Evolutionary conservation across 2,888 invertebrate species (phyloP).

Genomic region (Sceliomorpha sp.): DNA sequence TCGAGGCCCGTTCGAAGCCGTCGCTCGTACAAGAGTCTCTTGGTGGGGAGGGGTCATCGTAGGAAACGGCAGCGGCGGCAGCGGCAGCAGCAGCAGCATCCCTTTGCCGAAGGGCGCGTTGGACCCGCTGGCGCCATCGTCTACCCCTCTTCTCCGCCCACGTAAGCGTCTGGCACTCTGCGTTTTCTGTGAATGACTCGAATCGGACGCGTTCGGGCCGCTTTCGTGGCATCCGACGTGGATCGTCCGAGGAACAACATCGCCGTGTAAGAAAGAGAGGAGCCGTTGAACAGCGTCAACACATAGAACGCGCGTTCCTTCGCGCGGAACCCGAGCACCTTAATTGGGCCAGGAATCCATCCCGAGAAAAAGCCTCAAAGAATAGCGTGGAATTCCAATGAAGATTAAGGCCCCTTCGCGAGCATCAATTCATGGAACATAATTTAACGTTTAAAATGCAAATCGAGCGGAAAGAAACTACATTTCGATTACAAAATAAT

Average conservation of each 20-base stretch:
- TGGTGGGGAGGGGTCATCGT: constrained; percentile 40
- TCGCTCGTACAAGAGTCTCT: too few relatives aligned
- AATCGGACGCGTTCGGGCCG: constrained; percentile 63
- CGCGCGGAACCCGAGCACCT: constrained; percentile 63
- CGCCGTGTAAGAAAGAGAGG: constrained; percentile 15
- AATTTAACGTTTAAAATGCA: constrained; percentile 56
- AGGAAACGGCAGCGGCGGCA: too few relatives aligned
- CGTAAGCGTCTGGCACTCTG: constrained; percentile 73
- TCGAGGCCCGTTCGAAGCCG: too few relatives aligned
- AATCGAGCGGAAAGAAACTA: constrained; percentile 42
- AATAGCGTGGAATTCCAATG: constrained; percentile 52
- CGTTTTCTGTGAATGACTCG: constrained; percentile 79
- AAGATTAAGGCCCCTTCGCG: constrained; percentile 51
- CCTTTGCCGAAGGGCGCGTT: constrained; percentile 59
- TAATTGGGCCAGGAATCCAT: constrained; percentile 74
- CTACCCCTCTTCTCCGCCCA: constrained; percentile 56
- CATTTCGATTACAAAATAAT: constrained; percentile 9
- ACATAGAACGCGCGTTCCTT: constrained; percentile 60
- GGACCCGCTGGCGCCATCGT: constrained; percentile 68
- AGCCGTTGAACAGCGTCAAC: constrained; percentile 49
- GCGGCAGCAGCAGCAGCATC: too few relatives aligned
- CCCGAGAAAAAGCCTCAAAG: constrained; percentile 60
- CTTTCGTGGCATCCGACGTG: constrained; percentile 54
- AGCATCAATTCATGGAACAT: constrained; percentile 47
- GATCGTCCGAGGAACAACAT: constrained; percentile 54